Evolutionary conservation across 2,888 invertebrate genomes (phyloP).

Genomic region (Microctonus aethiopoides): DNA sequence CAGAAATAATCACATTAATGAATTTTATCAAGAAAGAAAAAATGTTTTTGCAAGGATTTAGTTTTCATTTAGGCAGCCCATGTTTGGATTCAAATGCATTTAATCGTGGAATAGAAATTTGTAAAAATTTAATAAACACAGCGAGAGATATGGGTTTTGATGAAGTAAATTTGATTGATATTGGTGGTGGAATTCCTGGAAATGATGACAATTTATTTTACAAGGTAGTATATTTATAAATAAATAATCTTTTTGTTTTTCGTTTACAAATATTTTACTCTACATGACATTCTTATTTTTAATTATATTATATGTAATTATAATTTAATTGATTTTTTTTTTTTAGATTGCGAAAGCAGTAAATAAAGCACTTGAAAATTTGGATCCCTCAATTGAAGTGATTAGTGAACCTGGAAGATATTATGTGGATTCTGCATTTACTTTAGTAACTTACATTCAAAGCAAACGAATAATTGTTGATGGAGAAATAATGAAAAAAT

Average conservation of each 20-base stretch:
- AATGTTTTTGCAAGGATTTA: slow-evolving; percentile 59
- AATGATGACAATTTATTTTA: slow-evolving; percentile 63
- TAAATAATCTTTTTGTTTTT: neutral
- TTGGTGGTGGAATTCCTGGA: slow-evolving; percentile 74
- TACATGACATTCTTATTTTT: too few relatives aligned
- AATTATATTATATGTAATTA: too few relatives aligned
- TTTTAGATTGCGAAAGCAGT: slow-evolving; percentile 65
- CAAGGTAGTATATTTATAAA: slow-evolving; percentile 56
- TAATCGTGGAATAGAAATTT: slow-evolving; percentile 68
- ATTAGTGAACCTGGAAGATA: slow-evolving; percentile 75
- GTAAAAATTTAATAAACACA: slow-evolving; percentile 68
- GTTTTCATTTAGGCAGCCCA: slow-evolving; percentile 61
- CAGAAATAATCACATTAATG: slow-evolving; percentile 53
- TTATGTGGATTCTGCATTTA: slow-evolving; percentile 73
- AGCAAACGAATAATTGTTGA: slow-evolving; percentile 66
- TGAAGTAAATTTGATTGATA: slow-evolving; percentile 70
- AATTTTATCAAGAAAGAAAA: slow-evolving; percentile 50
- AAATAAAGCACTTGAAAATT: slow-evolving; percentile 68
- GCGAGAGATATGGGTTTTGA: slow-evolving; percentile 68
- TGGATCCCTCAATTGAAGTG: slow-evolving; percentile 61
- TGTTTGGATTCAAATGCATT: slow-evolving; percentile 68
- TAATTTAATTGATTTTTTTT: too few relatives aligned
- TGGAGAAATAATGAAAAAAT: slow-evolving; percentile 50
- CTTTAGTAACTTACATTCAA: slow-evolving; percentile 70
- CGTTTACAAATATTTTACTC: neutral